Evolutionary conservation across 2,797 vertebrate genomes (phyloP), one percentile per base, ranked within the genome.

Genomic region (Phataginus tricuspis): DNA sequence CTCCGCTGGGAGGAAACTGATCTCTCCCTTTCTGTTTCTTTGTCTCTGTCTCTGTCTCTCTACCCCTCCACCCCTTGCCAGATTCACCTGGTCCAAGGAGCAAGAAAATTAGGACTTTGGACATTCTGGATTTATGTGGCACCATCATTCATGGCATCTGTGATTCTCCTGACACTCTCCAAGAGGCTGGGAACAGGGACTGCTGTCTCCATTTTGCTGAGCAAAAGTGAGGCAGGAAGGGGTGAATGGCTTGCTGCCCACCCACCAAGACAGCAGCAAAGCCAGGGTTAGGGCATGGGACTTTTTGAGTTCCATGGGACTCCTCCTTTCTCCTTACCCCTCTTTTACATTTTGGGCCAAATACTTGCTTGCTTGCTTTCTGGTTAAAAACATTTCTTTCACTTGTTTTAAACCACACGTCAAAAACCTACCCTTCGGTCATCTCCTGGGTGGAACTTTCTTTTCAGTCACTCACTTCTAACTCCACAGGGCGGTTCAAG

Each of bases 221-320:
- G 84, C 74, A 51, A 93, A 69, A 95, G 88, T 57, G 78, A 91
- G 79, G 34, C 87, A 88, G 66, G 53, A 79, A 85, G 61, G 49
- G 18, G 53, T 63, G 89, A 91, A 96, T 87, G 66, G 86, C 75
- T 92, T 75, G 5, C 68, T 80, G 96, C 93, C 96, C 96, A 97
- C 96, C 95, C 97, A 97, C 88, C 55, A 94, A 95, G 97, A 79
- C 68, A 16, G n/a, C 71, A 61, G 90, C 69, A 86, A 80, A 93
- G 92, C 45, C 83, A 90, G 79, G 92, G 94, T 91, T 71, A 94
- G 88, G 88, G 92, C 49, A 31, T 57, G 31, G 53, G 23, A 45
- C 42, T 74, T 86, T 84, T 61, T 78, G 66, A 96, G 95, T 82
- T 90, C 92, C 84, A 68, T 8, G 25, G 45, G 42, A 18, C 51